A percentile compares a stretch with the other conserved stretches of the same genome.
phyloP scores from a whole-genome alignment of 1,140 invertebrate species.

The Acromyrmex echinatior region DNA sequence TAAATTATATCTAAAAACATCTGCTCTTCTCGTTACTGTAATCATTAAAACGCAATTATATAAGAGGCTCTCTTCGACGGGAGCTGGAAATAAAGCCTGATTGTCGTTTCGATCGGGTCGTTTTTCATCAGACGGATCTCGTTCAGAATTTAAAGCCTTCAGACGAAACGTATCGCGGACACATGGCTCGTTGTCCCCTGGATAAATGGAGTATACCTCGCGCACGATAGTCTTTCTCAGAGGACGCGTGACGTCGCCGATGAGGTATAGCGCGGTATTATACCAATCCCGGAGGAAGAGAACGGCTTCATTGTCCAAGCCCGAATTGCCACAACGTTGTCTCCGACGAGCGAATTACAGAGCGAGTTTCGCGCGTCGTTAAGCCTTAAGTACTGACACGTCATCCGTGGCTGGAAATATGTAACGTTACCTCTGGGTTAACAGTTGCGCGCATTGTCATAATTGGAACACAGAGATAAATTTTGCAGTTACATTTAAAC shows the following conservation, averaged over 20 bases:
- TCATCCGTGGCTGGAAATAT: slow-evolving; percentile 41
- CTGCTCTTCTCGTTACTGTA: not conserved
- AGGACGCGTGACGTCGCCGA: slow-evolving; percentile 36
- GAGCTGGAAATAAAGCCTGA: not conserved
- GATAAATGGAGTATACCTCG: slow-evolving; percentile 50
- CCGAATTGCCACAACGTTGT: slow-evolving; percentile 40
- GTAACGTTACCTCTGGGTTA: slow-evolving; percentile 35
- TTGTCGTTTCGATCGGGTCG: slow-evolving; percentile 27
- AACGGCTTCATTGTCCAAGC: slow-evolving; percentile 47
- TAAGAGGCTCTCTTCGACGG: not conserved
- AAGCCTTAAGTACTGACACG: slow-evolving; percentile 40
- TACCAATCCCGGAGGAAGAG: slow-evolving; percentile 21
- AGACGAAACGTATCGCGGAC: slow-evolving; percentile 7
- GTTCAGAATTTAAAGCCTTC: slow-evolving; percentile 28
- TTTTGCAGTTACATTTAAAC: slow-evolving; percentile 40
- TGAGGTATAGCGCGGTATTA: slow-evolving; percentile 29
- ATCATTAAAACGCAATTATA: slow-evolving; percentile 7
- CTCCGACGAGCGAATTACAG: slow-evolving; percentile 31
- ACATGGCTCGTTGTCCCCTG: slow-evolving; percentile 42
- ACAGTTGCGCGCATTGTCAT: slow-evolving; percentile 25
- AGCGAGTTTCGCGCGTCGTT: slow-evolving; percentile 51
- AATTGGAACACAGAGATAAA: slow-evolving; percentile 23
- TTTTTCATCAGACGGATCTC: not conserved
- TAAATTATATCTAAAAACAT: not conserved
- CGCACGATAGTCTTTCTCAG: slow-evolving; percentile 44